A percentile compares a stretch with the other conserved stretches of the same genome.
Conservation (phyloP, 1,140 invertebrate genomes). For the Danaus plexippus region DNA sequence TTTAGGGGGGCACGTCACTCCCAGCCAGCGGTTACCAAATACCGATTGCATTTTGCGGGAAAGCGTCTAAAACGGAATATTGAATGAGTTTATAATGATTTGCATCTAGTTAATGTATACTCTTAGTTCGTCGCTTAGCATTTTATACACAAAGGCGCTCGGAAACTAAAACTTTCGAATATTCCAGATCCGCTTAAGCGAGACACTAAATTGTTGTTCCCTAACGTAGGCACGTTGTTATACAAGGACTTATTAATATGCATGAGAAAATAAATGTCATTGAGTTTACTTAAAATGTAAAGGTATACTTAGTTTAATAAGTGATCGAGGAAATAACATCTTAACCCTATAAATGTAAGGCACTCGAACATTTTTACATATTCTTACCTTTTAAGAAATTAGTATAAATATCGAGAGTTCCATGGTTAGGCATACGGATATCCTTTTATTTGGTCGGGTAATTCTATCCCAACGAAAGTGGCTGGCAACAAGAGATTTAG, state of each 20-base stretch:
- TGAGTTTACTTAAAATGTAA: no score
- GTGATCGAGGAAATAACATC: not conserved
- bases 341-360: not conserved
- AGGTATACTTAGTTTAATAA: no score
- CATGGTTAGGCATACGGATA: conserved; percentile 29
- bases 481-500: conserved; percentile 45
- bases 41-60: conserved; percentile 46
- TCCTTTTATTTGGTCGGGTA: conserved; percentile 40
- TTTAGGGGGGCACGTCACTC: conserved; percentile 25
- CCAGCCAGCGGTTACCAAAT: conserved; percentile 31
- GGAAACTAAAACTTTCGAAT: conserved; percentile 13
- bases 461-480: conserved; percentile 38
- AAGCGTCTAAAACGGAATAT: conserved; percentile 36
- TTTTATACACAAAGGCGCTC: conserved; percentile 20
- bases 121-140: conserved; percentile 15
- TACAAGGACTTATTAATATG: no score
- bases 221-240: no score
- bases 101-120: conserved; percentile 27
- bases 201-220: no score
- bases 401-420: conserved; percentile 24
- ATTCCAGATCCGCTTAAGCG: not conserved
- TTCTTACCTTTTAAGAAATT: conserved; percentile 7
- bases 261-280: no score
- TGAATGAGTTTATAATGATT: conserved; percentile 41
- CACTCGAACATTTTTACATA: conserved; percentile 15